Base-by-base conservation (phyloP, 2,113 vertebrate species). In the Caranx ignobilis region DNA sequence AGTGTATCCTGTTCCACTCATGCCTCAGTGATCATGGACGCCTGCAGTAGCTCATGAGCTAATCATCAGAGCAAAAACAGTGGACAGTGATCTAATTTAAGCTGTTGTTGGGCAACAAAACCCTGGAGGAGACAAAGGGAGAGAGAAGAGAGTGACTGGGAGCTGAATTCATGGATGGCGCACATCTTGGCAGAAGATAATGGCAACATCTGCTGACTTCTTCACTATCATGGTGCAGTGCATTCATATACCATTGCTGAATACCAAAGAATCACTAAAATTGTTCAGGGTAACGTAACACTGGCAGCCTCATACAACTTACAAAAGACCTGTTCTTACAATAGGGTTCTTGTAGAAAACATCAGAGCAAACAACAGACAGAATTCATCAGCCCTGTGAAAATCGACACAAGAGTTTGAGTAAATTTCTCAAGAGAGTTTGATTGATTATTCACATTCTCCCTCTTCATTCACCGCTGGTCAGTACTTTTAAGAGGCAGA, bases 21-120 rank as follows among this genome's bases (percentile, higher is more conserved):
- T 77, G 85, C 89, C 59, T 91, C 89, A 81, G 75, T 67, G 78
- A 89, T 83, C 88, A 84, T 2, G 71, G 71, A 47, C 9, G 87
- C 84, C 91, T 48, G 77, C 80, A 79, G 86, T 82, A 80, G 78
- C 90, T 92, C 77, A 90, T 80, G 89, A 90, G 89, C 88, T 91
- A 90, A 91, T 93, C 92, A 90, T 83, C 90, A 65, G 77, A 87
- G 88, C 83, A 88, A 88, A 89, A 89, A 89, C 93, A 80, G 75
- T 67, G 87, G 85, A 91, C 87, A 78, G 73, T 87, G 83, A 90
- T 92, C 84, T 92, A 86, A 93, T 92, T 89, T 71, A 85, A 80
- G 81, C 73, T 32, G 71, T 84, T 85, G 84, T 88, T 71, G 71
- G 80, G 77, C 77, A 87, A 91, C 83, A 84, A 84, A 86, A 79